Base-by-base conservation (phyloP, 2,888 invertebrate genomes). In the Idaea aversata region DNA sequence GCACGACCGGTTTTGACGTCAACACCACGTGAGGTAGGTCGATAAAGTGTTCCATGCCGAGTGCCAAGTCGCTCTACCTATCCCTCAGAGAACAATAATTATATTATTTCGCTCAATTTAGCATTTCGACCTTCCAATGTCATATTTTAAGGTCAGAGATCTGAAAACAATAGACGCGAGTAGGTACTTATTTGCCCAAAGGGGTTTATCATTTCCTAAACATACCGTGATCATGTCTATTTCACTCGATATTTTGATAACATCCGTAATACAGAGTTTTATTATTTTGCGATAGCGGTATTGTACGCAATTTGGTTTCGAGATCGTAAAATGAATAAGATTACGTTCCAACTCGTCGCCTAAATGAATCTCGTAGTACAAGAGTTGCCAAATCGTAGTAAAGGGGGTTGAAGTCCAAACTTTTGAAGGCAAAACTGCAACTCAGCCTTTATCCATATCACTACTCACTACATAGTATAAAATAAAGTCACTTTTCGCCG, bases 21-120 rank as follows among this genome's bases (percentile, higher is more conserved):
- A 63, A 36, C 35, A 76, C 71, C 80, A 80, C 80, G 81, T 86
- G 86, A 82, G 84, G 84, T 82, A 86, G 86, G 87, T 84, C 85
- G 79, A 81, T 71, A 47, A 47, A 47, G 47, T 47, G 47, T 13
- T 47, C 47, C 47, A 13, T 71, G 67, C 67, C 70, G 72, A 67
- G 70, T 87, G 87, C 87, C 87, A 87, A 87, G 68, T 67, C 63
- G 64, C 59, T 61, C 63, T 62, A 13, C 57, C 60, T 38, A 35
- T 61, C n/a, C 36, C n/a, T 36, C 15, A 1, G 61, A 15, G 25
- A 75, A 75, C 70, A 65, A 65, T 70, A 73, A 69, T 69, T 65
- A 71, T 61, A 66, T 63, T 65, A 62, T 65, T 64, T 57, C 65
- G 65, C 58, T 62, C 64, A 73, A 69, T 71, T 69, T 68, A 59